Evolutionary conservation across 30 jellyfish, hydroid and myxozoan species (phyloP).

Genomic region (Nemopilema nomurai): DNA sequence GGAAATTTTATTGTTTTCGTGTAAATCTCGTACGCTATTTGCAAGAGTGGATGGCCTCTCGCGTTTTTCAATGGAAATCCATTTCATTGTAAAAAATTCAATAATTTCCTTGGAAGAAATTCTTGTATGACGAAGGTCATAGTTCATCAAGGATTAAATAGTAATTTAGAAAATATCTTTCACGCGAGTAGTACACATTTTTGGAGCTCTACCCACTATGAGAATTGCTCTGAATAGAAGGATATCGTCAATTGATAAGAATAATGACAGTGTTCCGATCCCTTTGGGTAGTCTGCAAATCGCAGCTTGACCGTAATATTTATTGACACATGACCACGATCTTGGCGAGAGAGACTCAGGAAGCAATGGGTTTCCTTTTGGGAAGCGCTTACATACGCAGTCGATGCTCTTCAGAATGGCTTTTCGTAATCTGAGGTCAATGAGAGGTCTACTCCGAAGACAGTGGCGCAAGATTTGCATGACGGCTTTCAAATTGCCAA

Average conservation of each 20-base stretch:
- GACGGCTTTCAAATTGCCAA: conserved; percentile 67
- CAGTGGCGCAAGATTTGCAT: conserved; percentile 62
- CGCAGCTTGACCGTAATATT: conserved; percentile 61
- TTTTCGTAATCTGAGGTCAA: conserved; percentile 53
- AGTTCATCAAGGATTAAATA: too few species aligned
- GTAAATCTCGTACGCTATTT: neutral
- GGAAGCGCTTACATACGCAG: conserved; percentile 63
- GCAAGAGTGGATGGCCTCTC: neutral
- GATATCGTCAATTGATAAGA: neutral
- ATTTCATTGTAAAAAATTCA: too few species aligned
- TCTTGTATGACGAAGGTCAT: too few species aligned
- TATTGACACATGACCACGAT: conserved; percentile 32
- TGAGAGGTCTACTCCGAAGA: conserved; percentile 55
- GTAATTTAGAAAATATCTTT: too few species aligned
- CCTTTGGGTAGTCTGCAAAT: conserved; percentile 6
- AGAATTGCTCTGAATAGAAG: neutral
- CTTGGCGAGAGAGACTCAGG: conserved; percentile 64
- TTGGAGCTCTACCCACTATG: too few species aligned
- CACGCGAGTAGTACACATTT: too few species aligned
- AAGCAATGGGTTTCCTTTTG: conserved; percentile 77
- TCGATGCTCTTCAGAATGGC: conserved; percentile 30
- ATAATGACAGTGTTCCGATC: neutral
- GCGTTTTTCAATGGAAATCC: neutral
- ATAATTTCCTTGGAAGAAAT: neutral
- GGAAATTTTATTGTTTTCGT: neutral